Conservation (phyloP, 2,797 vertebrate genomes). For the Eremophila alpestris region DNA sequence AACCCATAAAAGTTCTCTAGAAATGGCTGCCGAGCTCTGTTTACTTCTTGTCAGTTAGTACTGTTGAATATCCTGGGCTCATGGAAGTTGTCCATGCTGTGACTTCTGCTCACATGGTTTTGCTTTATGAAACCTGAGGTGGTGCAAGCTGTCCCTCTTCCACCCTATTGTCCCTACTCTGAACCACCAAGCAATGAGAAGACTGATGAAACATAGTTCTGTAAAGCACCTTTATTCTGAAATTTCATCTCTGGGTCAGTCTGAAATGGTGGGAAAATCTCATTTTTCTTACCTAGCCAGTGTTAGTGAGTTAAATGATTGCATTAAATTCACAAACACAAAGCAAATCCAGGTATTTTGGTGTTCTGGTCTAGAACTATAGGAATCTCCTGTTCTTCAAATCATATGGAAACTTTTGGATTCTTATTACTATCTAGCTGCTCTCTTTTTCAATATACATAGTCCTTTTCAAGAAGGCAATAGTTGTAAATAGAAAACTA, state of each 20-base stretch:
- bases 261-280: neutral
- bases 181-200: neutral
- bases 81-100: neutral
- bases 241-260: neutral
- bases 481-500: neutral
- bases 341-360: neutral
- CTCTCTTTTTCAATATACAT: neutral
- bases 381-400: neutral
- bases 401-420: neutral
- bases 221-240: neutral
- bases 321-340: neutral
- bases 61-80: neutral
- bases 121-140: neutral
- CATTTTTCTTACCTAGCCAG: fast-evolving
- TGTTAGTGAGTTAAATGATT: neutral
- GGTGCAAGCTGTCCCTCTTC: neutral
- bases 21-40: neutral
- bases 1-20: neutral
- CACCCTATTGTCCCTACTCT: neutral
- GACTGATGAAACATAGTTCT: neutral
- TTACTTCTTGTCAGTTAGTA: neutral
- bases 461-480: neutral
- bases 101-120: neutral
- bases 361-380: neutral
- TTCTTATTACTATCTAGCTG: neutral